These are phyloP conservation scores for Choloepus didactylus DNA, from an alignment of 2,797 vertebrate genomes.

Conservation along the genomic window DNA sequence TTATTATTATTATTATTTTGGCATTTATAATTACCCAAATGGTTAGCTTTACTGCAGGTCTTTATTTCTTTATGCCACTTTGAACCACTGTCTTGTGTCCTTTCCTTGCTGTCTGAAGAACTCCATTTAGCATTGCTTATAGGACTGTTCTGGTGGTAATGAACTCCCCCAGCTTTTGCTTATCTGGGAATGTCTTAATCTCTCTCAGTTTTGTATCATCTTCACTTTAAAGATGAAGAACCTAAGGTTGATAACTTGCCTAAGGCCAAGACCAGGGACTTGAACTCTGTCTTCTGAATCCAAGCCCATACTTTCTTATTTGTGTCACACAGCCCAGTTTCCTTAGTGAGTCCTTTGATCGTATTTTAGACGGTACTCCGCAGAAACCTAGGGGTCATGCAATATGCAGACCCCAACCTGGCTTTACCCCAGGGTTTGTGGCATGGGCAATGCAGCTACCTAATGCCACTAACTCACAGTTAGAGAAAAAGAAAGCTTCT, in stretches of 20 bases:
- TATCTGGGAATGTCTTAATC: too few relatives aligned
- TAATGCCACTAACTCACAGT: not conserved
- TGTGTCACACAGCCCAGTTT: not conserved
- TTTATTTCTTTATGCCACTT: too few relatives aligned
- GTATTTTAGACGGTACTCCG: not conserved
- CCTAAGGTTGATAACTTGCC: not conserved
- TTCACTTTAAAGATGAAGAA: not conserved
- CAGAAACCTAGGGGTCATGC: not conserved
- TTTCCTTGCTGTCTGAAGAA: too few relatives aligned
- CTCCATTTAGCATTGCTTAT: too few relatives aligned
- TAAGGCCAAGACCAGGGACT: not conserved
- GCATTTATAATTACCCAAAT: too few relatives aligned
- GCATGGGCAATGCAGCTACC: not conserved
- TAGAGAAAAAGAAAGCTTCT: not conserved
- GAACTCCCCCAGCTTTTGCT: too few relatives aligned
- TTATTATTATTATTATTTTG: too few relatives aligned
- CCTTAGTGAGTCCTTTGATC: not conserved
- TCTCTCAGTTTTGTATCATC: too few relatives aligned
- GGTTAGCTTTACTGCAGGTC: too few relatives aligned
- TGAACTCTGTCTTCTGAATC: constrained; percentile 4
- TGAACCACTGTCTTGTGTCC: too few relatives aligned
- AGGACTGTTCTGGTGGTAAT: too few relatives aligned
- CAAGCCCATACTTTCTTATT: not conserved
- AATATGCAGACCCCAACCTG: not conserved
- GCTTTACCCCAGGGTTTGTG: not conserved